Base-by-base conservation (phyloP, 30 jellyfish, hydroid and myxozoan genomes). In the Rhopilema esculentum region DNA sequence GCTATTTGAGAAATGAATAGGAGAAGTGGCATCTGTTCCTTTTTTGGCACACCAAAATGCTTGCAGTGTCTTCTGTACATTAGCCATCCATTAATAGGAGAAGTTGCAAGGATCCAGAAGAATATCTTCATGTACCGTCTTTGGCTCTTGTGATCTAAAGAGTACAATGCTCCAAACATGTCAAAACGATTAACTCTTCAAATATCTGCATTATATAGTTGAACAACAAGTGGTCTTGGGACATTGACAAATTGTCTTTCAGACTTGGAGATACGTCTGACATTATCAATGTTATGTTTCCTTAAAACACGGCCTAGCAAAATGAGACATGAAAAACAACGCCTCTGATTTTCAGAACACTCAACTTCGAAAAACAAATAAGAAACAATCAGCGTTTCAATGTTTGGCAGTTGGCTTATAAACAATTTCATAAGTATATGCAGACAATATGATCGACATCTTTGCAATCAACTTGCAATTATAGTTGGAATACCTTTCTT, bases 361-460 rank as follows among this genome's bases (percentile, higher is more conserved):
- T 84, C 85, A 71, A 67, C 67, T 79, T 51, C 75, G 51, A 74
- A 69, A 50, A 86, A 79, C 86, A 83, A 83, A 49, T 86, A 79
- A 83, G 92, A 83, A 62, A 25, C 86, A 86, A 70, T 83, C 92
- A 83, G 92, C 92, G 84, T 72, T 83, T 83, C 86, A 86, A 83
- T 83, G 86, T 30, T 83, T 70, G 49, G 86, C 86, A 83, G 92
- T 69, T 83, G 86, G 70, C 92, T 70, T 83, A 72, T 81, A 71
- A 70, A 83, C 86, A n/a, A n/a, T n/a, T n/a, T n/a, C n/a, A n/a
- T n/a, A n/a, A n/a, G n/a, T n/a, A 48, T 83, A 83, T 20, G 86
- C 86, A 69, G 94, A 73, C 68, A 85, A 63, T 4, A 85, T 85
- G 77, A 85, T 73, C 65, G 88, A 28, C 88, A 85, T 29, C 89